A percentile compares a stretch with the other conserved stretches of the same genome.
Evolutionary conservation across 2,888 invertebrate species (phyloP).

Genomic region (Drosophila mayaguana): DNA sequence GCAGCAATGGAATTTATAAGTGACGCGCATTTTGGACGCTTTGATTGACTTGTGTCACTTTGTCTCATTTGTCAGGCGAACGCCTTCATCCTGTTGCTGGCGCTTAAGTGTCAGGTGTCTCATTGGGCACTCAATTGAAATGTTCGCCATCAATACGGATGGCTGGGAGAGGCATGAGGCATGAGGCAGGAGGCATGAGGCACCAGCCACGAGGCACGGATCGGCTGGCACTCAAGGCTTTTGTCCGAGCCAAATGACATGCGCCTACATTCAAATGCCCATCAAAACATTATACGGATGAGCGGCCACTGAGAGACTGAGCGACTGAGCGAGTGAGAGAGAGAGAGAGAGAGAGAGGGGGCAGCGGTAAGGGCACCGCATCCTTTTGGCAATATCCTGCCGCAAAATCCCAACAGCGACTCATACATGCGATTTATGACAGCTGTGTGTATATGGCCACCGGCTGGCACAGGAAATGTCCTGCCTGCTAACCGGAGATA

Average conservation of each 20-base stretch:
- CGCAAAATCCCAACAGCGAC: slow-evolving; percentile 65
- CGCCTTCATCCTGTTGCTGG: slow-evolving; percentile 64
- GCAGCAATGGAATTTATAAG: slow-evolving; percentile 71
- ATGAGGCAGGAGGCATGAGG: no score
- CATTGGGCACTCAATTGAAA: slow-evolving; percentile 61
- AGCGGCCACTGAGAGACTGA: slow-evolving; percentile 14
- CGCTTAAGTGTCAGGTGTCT: slow-evolving; percentile 77
- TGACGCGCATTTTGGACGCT: slow-evolving; percentile 61
- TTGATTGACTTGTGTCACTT: slow-evolving; percentile 84
- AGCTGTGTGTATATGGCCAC: slow-evolving; percentile 38
- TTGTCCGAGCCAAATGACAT: slow-evolving; percentile 66
- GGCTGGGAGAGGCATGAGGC: slow-evolving; percentile 10
- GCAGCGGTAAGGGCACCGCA: slow-evolving; percentile 33
- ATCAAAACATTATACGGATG: slow-evolving; percentile 74
- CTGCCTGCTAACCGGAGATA: slow-evolving; percentile 85
- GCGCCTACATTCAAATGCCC: slow-evolving; percentile 78
- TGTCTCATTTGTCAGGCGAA: slow-evolving; percentile 84
- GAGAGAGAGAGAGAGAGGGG: not conserved
- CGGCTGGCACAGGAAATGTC: slow-evolving; percentile 81
- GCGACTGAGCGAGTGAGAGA: no score
- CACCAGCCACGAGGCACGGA: not conserved
- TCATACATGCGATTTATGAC: slow-evolving; percentile 69
- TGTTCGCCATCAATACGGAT: slow-evolving; percentile 46
- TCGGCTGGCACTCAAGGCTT: slow-evolving; percentile 51
- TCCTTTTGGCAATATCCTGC: slow-evolving; percentile 79